Conservation (phyloP, 1,140 invertebrate genomes). For the Pygmarrhopalites habei region DNA sequence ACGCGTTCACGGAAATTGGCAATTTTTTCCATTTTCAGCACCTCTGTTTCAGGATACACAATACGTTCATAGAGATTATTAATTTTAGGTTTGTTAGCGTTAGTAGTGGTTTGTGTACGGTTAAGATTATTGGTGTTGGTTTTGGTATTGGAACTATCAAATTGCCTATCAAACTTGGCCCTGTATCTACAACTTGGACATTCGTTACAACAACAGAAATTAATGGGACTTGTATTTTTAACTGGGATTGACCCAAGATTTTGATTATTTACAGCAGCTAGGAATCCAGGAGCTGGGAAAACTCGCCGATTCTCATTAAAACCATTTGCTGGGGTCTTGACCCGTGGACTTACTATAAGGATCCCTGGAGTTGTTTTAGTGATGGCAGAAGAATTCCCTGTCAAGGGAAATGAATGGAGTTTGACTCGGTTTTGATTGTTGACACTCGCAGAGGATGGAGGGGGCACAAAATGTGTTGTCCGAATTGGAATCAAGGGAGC, state of each 20-base stretch:
- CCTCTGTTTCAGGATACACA: constrained; percentile 25
- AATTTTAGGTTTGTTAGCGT: background rate
- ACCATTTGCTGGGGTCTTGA: background rate
- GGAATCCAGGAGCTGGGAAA: too few relatives aligned
- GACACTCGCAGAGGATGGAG: background rate
- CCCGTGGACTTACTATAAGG: background rate
- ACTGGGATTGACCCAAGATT: background rate
- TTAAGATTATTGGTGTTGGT: background rate
- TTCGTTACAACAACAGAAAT: background rate
- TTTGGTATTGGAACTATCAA: background rate
- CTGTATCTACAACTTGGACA: background rate
- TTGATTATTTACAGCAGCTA: background rate
- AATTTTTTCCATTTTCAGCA: constrained; percentile 31
- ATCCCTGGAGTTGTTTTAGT: background rate
- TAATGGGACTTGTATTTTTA: background rate
- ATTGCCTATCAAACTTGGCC: background rate
- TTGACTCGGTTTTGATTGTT: background rate
- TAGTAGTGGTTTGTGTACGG: background rate
- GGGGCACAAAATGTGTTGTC: too few relatives aligned
- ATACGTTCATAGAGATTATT: constrained; percentile 12
- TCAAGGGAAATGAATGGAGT: background rate
- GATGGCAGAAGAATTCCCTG: background rate
- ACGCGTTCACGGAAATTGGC: constrained; percentile 24
- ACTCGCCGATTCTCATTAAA: too few relatives aligned
- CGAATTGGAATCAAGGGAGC: too few relatives aligned